phyloP scores from a whole-genome alignment of 2,888 invertebrate genomes.

The Keiferia lycopersicella region DNA sequence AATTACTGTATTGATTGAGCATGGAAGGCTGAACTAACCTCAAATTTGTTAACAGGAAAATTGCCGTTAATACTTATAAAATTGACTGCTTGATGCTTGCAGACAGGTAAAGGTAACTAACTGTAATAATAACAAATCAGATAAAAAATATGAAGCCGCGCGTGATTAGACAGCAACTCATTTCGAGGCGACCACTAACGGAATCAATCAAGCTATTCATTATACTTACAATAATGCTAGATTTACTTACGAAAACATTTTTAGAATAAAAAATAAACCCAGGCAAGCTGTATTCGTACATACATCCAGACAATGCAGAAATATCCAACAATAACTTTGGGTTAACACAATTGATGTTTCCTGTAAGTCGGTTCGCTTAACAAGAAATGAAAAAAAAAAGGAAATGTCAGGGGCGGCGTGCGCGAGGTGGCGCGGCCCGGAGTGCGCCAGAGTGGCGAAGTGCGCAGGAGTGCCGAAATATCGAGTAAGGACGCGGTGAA shows the following conservation, averaged over 20 bases:
- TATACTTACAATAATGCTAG: background rate
- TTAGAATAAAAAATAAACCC: background rate
- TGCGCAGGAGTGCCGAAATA: conserved; percentile 52
- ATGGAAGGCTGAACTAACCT: too few relatives aligned
- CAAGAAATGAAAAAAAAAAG: conserved; percentile 36
- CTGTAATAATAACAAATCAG: background rate
- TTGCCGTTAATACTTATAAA: background rate
- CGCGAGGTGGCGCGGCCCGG: conserved; percentile 34
- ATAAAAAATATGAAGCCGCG: background rate
- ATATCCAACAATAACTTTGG: background rate
- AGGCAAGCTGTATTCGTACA: background rate
- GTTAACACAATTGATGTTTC: conserved; percentile 27
- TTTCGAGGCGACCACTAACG: background rate
- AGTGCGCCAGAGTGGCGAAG: conserved; percentile 48
- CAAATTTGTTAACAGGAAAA: too few relatives aligned
- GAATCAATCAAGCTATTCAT: background rate
- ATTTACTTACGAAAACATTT: background rate
- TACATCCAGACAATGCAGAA: background rate
- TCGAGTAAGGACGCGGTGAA: conserved; percentile 66
- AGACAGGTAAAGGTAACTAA: background rate
- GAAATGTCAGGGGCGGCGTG: conserved; percentile 64
- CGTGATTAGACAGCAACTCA: background rate
- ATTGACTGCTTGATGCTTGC: too few relatives aligned
- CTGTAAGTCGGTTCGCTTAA: conserved; percentile 3
- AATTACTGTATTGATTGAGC: too few relatives aligned